phyloP scores from a whole-genome alignment of 2,888 invertebrate genomes.

The Spilosoma lubricipeda region DNA sequence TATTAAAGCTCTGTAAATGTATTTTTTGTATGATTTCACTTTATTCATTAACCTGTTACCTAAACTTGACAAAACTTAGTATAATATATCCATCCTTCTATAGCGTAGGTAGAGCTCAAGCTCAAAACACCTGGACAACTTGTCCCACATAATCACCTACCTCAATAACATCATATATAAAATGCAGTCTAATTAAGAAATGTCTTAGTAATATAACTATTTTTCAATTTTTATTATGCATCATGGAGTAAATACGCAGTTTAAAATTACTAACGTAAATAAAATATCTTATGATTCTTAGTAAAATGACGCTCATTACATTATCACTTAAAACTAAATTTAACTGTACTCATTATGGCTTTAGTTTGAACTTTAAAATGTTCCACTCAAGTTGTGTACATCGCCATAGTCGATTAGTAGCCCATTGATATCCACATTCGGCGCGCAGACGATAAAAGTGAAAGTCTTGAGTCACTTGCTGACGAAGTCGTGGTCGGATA shows the following conservation, averaged over 20 bases:
- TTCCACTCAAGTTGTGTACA: slow-evolving; percentile 8
- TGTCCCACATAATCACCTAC: neutral
- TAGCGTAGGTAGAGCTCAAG: neutral
- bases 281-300: neutral
- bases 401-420: neutral
- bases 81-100: neutral
- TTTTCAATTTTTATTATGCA: neutral
- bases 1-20: neutral
- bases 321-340: neutral
- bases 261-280: neutral
- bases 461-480: slow-evolving; percentile 35
- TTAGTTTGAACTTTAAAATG: neutral
- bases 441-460: slow-evolving; percentile 37
- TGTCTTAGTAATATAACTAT: neutral
- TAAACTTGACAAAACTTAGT: neutral
- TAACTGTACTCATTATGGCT: neutral
- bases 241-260: neutral
- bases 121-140: no score
- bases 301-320: neutral
- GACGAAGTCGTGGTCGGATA: slow-evolving; percentile 17
- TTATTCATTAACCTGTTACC: neutral
- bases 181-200: neutral
- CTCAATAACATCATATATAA: neutral
- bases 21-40: neutral
- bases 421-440: slow-evolving; percentile 29